Evolutionary conservation across 2,797 vertebrate species (phyloP).

Genomic region (Rhinella marina): DNA sequence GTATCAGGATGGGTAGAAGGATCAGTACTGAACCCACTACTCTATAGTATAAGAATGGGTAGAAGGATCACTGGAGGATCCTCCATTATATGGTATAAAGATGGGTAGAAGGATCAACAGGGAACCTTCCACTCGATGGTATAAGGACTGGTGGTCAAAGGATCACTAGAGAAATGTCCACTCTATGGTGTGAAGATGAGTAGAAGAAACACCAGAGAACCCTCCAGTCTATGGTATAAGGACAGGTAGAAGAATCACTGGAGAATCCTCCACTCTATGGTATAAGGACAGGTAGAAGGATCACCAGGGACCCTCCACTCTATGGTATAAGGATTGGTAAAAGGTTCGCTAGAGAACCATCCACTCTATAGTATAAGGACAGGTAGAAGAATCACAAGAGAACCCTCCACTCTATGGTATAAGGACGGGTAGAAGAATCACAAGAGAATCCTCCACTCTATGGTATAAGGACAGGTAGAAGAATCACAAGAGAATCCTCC

Average conservation of each 20-base stretch:
- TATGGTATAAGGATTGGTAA: not conserved
- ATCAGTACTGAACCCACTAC: no score
- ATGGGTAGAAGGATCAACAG: not conserved
- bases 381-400: not conserved
- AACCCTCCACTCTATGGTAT: not conserved
- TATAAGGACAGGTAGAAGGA: not conserved
- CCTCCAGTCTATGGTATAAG: not conserved
- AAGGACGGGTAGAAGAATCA: not conserved
- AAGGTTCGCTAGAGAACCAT: not conserved
- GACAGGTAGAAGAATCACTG: no score
- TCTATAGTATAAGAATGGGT: not conserved
- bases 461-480: not conserved
- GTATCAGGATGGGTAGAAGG: not conserved
- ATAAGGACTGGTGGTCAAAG: not conserved
- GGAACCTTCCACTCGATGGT: not conserved
- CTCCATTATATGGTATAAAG: not conserved
- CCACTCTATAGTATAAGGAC: not conserved
- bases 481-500: not conserved
- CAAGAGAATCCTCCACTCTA: no score
- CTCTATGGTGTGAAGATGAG: no score
- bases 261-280: not conserved
- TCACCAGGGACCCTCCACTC: not conserved
- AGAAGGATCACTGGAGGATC: not conserved
- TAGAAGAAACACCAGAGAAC: no score
- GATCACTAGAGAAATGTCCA: no score